phyloP scores from a whole-genome alignment of 2,888 invertebrate genomes.

The Temnothorax unifasciatus region DNA sequence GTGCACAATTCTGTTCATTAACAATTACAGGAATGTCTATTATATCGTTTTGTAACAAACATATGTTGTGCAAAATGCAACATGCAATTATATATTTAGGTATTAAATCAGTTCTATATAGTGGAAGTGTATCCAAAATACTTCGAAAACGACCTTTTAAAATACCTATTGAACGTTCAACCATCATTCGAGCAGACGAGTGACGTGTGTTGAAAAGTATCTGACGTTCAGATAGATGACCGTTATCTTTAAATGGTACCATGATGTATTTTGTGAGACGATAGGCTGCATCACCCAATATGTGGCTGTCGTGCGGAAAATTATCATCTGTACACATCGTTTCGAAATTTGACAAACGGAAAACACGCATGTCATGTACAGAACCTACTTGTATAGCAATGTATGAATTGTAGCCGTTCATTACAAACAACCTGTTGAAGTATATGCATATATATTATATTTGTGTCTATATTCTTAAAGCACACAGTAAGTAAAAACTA shows the following conservation, averaged over 20 bases:
- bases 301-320: slow-evolving; percentile 46
- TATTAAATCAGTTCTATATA: slow-evolving; percentile 6
- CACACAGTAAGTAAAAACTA: background rate
- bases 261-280: slow-evolving; percentile 39
- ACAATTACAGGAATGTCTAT: background rate
- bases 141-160: slow-evolving; percentile 52
- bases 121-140: slow-evolving; percentile 20
- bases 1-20: background rate
- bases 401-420: slow-evolving; percentile 34
- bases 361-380: slow-evolving; percentile 50
- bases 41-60: background rate
- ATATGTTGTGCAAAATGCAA: slow-evolving; percentile 7
- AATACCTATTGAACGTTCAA: slow-evolving; percentile 50
- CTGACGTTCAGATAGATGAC: slow-evolving; percentile 18
- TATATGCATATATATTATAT: no score
- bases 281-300: slow-evolving; percentile 52
- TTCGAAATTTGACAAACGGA: slow-evolving; percentile 45
- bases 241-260: slow-evolving; percentile 48
- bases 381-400: slow-evolving; percentile 52
- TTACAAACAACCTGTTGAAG: slow-evolving; percentile 22
- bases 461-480: no score
- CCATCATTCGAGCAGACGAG: slow-evolving; percentile 30
- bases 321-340: slow-evolving; percentile 31
- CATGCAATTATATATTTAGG: slow-evolving; percentile 12
- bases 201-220: slow-evolving; percentile 25